Base-by-base conservation (phyloP, 1,140 invertebrate species). In the Lordiphosa mommai region DNA sequence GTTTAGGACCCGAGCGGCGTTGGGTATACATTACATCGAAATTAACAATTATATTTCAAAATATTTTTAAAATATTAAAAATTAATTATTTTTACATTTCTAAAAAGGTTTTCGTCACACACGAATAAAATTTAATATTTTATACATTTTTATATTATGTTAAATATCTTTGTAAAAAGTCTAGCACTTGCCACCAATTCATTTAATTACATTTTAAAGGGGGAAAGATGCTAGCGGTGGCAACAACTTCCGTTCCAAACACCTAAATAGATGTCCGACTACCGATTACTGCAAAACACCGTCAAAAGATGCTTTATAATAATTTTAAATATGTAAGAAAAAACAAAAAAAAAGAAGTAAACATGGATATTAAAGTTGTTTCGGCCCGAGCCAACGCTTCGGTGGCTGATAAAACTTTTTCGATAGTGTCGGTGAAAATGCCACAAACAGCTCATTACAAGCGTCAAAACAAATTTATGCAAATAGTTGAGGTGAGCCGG, bases 391-490 rank as follows among this genome's bases (percentile, higher is more conserved):
- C 27, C 6, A 8, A 9, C 7, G 12, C 3, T 2, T 61, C 67
- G 77, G 17, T 20, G 17, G 17, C 17, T 20, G 17, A 82, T 84
- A 82, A 82, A 76, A 84, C 29, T 29, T 61, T 64, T 61, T 82
- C 59, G 77, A 82, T 84, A 84, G 76, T 41, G 58, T 32, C 58
- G 64, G 77, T 69, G 72, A 69, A 84, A 84, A 84, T 84, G 72
- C 77, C 77, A 84, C 77, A 84, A 84, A 72, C 72, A 77, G 77
- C 77, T 84, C 77, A 84, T 84, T 84, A 84, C 77, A 84, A 77
- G 77, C 77, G 68, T 84, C 77, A 84, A 84, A 84, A 84, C 77
- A 84, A 84, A 84, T 84, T 84, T 84, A 84, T 84, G 77, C 77
- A 84, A 84, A 84, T 84, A 82, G 53, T 63, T 17, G 53, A 27